These are phyloP conservation scores for Ephialtes manifestator DNA, from an alignment of 2,888 invertebrate species.

Conservation along the genomic window DNA sequence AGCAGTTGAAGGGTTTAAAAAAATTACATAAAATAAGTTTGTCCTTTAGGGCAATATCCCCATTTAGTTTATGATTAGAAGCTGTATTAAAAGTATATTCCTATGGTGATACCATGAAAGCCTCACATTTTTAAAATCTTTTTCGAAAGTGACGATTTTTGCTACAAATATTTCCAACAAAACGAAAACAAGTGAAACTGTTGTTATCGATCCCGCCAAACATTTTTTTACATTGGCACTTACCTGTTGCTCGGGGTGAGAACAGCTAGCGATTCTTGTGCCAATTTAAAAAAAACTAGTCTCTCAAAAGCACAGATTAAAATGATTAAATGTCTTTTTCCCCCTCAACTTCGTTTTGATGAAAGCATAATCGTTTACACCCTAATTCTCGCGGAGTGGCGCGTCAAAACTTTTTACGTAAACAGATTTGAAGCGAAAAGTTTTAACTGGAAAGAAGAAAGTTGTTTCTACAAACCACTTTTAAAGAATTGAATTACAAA, in stretches of 20 bases:
- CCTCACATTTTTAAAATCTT: not conserved
- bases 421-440: not conserved
- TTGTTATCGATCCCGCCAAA: not conserved
- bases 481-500: not conserved
- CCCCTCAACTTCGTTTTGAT: not conserved
- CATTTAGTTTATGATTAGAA: too few relatives aligned
- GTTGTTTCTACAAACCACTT: not conserved
- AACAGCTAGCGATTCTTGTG: not conserved
- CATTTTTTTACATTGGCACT: conserved; percentile 20
- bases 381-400: not conserved
- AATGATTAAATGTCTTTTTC: not conserved
- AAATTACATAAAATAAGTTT: too few relatives aligned
- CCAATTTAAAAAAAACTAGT: conserved; percentile 7
- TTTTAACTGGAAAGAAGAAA: not conserved
- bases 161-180: not conserved
- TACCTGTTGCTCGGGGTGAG: conserved; percentile 72
- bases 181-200: not conserved
- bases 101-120: too few relatives aligned
- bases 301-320: not conserved
- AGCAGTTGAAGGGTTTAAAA: too few relatives aligned
- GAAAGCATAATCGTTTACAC: not conserved
- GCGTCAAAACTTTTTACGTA: not conserved
- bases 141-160: not conserved
- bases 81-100: too few relatives aligned
- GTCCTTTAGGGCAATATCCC: too few relatives aligned